Conservation (phyloP, 92 coral and sea anemone genomes). For the Actinostola sp. region DNA sequence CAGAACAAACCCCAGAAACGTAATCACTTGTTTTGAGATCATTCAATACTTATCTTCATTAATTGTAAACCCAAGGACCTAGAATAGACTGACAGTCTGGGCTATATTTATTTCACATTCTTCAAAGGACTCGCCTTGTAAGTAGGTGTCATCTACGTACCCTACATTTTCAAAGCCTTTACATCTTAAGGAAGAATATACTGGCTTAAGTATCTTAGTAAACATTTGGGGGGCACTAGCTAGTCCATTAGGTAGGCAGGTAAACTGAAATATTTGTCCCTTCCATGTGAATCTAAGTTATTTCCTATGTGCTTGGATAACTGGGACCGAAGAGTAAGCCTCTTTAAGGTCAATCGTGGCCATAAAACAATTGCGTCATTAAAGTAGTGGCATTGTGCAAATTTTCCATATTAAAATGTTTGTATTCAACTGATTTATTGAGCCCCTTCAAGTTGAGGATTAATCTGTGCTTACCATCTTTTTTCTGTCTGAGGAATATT, state of each 20-base stretch:
- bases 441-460: conserved; percentile 46
- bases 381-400: background rate
- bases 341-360: background rate
- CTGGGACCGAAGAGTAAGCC: background rate
- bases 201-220: conserved; percentile 29
- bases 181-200: conserved; percentile 19
- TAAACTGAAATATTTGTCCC: conserved; percentile 26
- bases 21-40: conserved; percentile 15
- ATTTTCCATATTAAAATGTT: background rate
- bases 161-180: conserved; percentile 43
- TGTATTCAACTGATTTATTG: background rate
- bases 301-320: background rate
- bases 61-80: conserved; percentile 30
- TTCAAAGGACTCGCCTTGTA: conserved; percentile 51
- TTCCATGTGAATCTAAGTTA: conserved; percentile 5
- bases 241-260: conserved; percentile 46
- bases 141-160: conserved; percentile 41
- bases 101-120: conserved; percentile 37
- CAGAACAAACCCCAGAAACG: conserved; percentile 41
- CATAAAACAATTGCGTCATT: background rate
- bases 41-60: conserved; percentile 34
- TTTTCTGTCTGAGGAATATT: conserved; percentile 30
- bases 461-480: conserved; percentile 39
- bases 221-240: conserved; percentile 37
- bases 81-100: conserved; percentile 22